Conservation (phyloP, 2,113 vertebrate genomes). For the Suricata suricatta region DNA sequence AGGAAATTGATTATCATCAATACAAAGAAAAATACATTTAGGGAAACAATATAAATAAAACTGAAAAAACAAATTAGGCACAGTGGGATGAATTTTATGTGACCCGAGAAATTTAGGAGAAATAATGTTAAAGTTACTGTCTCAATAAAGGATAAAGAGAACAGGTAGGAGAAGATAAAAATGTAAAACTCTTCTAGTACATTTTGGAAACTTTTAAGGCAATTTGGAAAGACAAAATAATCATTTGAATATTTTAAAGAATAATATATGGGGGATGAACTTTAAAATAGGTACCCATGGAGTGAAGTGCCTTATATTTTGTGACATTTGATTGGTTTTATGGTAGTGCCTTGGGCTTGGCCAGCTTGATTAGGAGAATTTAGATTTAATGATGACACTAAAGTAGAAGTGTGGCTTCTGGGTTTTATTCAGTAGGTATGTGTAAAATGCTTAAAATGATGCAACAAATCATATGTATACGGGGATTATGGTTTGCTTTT, state of each 20-base stretch:
- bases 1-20: not conserved
- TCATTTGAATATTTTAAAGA: not conserved
- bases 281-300: not conserved
- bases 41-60: not conserved
- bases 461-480: not conserved
- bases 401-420: not conserved
- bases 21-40: not conserved
- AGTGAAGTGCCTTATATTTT: not conserved
- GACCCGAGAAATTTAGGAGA: not conserved
- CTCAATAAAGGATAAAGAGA: not conserved
- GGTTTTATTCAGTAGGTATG: not conserved
- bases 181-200: not conserved
- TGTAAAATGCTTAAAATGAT: conserved; percentile 13
- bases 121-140: not conserved
- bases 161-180: not conserved
- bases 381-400: not conserved
- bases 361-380: not conserved
- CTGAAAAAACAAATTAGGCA: not conserved
- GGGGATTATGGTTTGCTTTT: not conserved
- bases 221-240: not conserved
- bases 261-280: not conserved
- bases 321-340: not conserved
- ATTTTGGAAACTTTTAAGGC: not conserved
- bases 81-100: not conserved
- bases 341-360: not conserved